These are phyloP conservation scores for Scaeva pyrastri DNA, from an alignment of 2,888 invertebrate species.

Conservation along the genomic window DNA sequence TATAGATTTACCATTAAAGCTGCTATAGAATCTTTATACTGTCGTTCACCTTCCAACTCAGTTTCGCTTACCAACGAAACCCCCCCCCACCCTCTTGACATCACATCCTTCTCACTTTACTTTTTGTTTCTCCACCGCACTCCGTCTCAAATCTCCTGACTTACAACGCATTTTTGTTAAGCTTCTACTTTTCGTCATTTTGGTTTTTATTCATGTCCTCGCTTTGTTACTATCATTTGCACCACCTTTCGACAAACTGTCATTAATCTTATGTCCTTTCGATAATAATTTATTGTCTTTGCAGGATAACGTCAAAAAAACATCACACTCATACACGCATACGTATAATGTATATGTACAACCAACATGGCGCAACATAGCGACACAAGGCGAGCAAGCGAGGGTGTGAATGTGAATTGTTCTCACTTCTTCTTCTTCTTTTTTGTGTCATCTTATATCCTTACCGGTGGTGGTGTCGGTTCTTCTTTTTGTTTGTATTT, in stretches of 20 bases:
- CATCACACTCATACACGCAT: conserved; percentile 51
- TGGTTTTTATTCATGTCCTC: conserved; percentile 72
- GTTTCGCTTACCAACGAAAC: background rate
- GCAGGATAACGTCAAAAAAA: conserved; percentile 73
- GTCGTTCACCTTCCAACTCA: background rate
- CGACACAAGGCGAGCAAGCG: too few species aligned
- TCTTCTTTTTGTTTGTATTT: conserved; percentile 8
- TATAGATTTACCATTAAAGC: conserved; percentile 65
- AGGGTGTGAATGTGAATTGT: conserved; percentile 53
- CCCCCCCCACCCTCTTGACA: background rate
- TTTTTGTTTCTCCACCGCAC: too few species aligned
- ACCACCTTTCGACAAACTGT: conserved; percentile 75
- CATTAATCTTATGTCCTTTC: conserved; percentile 76
- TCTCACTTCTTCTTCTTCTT: conserved; percentile 37
- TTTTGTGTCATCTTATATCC: conserved; percentile 36
- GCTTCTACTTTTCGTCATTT: conserved; percentile 71
- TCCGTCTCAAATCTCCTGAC: conserved; percentile 6
- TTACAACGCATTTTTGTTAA: conserved; percentile 62
- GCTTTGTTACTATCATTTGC: conserved; percentile 76
- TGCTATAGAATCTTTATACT: background rate
- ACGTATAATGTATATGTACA: background rate
- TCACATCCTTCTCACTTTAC: background rate
- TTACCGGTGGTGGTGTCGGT: conserved; percentile 9
- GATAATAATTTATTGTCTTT: conserved; percentile 76
- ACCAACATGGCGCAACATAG: background rate